Evolutionary conservation across 2,113 vertebrate genomes (phyloP).

Genomic region (rabbit (Oryctolagus cuniculus)): mOryCun1.1 NC_091449.1:25132001-25132500

Average conservation of each 20-base stretch:
- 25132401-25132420: accelerated
- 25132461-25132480: neutral
- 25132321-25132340: neutral
- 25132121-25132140: neutral
- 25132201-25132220: neutral
- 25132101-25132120: neutral
- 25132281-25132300: neutral
- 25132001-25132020: neutral
- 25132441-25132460: neutral
- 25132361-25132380: neutral
- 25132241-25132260: neutral
- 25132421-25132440: neutral
- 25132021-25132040: neutral
- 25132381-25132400: neutral
- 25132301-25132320: neutral
- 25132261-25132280: neutral
- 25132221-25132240: neutral
- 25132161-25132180: neutral
- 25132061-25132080: neutral
- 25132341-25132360: neutral
- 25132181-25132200: neutral
- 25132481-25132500: neutral
- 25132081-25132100: neutral
- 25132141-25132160: too few relatives aligned
- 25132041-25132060: neutral